Base-by-base conservation (phyloP, 1,140 invertebrate genomes). In the Panulirus ornatus region DNA sequence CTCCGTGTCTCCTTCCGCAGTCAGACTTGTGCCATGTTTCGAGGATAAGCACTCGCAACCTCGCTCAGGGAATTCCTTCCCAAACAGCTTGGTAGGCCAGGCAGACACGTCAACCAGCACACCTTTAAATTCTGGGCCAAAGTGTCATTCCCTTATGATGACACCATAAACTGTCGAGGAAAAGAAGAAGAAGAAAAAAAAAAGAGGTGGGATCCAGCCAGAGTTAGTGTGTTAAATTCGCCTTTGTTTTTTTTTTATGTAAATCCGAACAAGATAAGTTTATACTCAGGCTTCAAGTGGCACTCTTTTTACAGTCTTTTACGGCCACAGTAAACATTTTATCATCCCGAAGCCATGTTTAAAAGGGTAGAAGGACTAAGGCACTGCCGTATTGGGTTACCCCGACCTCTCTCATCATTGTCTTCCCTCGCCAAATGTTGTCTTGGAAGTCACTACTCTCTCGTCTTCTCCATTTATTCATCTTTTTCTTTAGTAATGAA, bases 251-350 rank as follows among this genome's bases (percentile, higher is more conserved):
- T 40, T 75, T 40, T 75, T 40, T 75, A 42, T 51, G 38, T 16
- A 42, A 30, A 44, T 79, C 44, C 19, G 44, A 30, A 79, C 42
- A 79, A 79, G 76, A 51, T 2, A 51, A 44, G 76, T 79, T 79
- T 79, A 47, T 79, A 30, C 47, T 79, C n/a, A 38, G 42, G 76
- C 30, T 27, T 79, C 76, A 1, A 30, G 76, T 79, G 42, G 44
- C 14, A 34, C 34, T n/a, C 34, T 51, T 79, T 79, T 79, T 79
- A 2, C 19, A 8, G 9, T 30, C 22, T 47, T 79, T 79, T 36
- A 79, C 51, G 42, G 22, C 47, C 76, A 44, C 76, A 16, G 76
- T 51, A 79, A 79, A 79, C 76, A 79, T 79, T 79, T 79, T 79
- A 79, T 79, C 76, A 44, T 44, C 42, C n/a, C 19, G 76, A 27